Conservation (phyloP, 2,113 vertebrate species). For the Megaceryle torquata region DNA sequence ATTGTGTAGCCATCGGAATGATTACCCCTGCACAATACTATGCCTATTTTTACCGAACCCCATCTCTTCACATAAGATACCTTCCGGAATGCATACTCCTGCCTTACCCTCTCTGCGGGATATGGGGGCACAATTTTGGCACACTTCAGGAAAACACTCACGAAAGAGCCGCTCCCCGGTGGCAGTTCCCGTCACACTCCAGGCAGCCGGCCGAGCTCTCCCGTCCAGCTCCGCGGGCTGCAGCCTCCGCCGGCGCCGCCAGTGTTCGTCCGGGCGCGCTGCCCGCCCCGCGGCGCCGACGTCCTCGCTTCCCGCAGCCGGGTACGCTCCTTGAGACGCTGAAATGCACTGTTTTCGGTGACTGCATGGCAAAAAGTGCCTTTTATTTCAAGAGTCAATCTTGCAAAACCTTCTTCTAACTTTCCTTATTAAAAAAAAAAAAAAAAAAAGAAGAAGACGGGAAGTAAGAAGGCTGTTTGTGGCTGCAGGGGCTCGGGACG, state of each 20-base stretch:
- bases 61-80: too few relatives aligned
- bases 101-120: not conserved
- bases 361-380: not conserved
- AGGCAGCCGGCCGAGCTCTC: too few relatives aligned
- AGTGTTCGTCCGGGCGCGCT: not conserved
- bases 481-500: not conserved
- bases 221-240: not conserved
- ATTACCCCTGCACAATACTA: too few relatives aligned
- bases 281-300: not conserved
- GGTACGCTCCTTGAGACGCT: not conserved
- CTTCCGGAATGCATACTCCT: not conserved
- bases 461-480: not conserved
- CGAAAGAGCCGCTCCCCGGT: accelerated
- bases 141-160: not conserved
- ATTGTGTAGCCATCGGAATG: not conserved
- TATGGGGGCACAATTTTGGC: not conserved
- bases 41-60: not conserved
- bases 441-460: too few relatives aligned
- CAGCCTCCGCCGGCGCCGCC: not conserved
- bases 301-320: too few relatives aligned
- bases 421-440: not conserved
- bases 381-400: not conserved
- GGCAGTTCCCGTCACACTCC: not conserved
- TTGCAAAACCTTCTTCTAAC: not conserved
- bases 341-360: not conserved